Evolutionary conservation across 2,113 vertebrate species (phyloP), one percentile per base, ranked within the genome.

Genomic region (Aphelocoma coerulescens): DNA sequence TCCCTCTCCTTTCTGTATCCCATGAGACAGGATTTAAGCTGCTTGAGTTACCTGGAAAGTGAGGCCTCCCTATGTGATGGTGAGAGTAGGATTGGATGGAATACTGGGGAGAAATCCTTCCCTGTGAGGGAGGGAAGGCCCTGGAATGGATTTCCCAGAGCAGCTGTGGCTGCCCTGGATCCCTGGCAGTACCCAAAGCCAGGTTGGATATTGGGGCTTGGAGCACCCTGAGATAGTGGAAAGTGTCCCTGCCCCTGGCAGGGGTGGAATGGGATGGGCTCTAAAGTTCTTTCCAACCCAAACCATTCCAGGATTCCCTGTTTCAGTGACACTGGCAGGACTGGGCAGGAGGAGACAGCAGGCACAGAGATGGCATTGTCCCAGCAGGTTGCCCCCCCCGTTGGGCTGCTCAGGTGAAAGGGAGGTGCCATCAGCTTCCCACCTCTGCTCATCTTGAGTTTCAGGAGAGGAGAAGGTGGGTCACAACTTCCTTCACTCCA

Each of bases 201-300:
- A 41, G 54, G 35, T 0, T 80, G 82, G 66, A 59, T 1, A 49
- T 13, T 26, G 1, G 51, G 52, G 22, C 9, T 33, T 7, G 66
- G 78, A 75, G 27, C 62, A 30, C 1, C 30, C 24, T 55, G 78
- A 78, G n/a, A 4, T 3, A 22, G 39, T 16, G 62, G 46, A 0
- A 83, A 9, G 9, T n/a, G 69, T 46, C 54, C 46, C 54, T 82
- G 69, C 28, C 54, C 54, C 7, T 59, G 54, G 37, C 44, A 39
- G 33, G 24, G 44, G 3, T 49, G 44, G 16, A 0, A 14, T 0
- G 0, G 11, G 41, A 1, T 35, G 46, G 14, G 5, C 0, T 69
- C 55, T 18, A 9, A 32, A n/a, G n/a, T 11, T 17, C 48, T 35
- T 35, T 7, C 77, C 55, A 41, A 16, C 17, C 54, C 39, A 22